A percentile compares a stretch with the other conserved stretches of the same genome.
Conservation (phyloP, 2,797 vertebrate genomes). For the Brotula barbata region DNA sequence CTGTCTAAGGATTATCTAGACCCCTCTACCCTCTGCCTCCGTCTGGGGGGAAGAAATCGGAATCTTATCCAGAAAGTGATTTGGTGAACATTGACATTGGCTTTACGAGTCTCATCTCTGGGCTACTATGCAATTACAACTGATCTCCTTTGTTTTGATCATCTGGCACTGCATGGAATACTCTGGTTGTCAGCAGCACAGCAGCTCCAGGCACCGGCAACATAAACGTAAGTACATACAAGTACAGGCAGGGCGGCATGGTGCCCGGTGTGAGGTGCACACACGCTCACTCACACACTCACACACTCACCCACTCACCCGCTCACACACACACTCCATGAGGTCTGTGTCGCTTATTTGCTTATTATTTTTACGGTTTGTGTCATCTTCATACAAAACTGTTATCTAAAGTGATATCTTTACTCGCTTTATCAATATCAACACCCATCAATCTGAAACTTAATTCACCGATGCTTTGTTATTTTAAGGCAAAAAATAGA, state of each 20-base stretch:
- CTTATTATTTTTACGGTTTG: neutral
- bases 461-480: too few species aligned
- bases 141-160: slow-evolving; percentile 97
- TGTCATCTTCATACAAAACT: neutral
- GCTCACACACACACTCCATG: neutral
- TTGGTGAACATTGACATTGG: slow-evolving; percentile 80
- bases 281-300: neutral
- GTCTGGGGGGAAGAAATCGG: slow-evolving; percentile 51
- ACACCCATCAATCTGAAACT: too few species aligned
- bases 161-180: slow-evolving; percentile 99
- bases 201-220: slow-evolving; percentile 91
- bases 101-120: slow-evolving; percentile 83
- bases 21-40: slow-evolving; percentile 45
- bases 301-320: neutral
- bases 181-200: slow-evolving; percentile 93
- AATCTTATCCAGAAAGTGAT: slow-evolving; percentile 53
- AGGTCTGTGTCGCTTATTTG: neutral
- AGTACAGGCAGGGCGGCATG: slow-evolving; percentile 10
- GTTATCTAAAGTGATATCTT: too few species aligned
- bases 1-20: slow-evolving; percentile 68
- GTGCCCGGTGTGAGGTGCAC: slow-evolving; percentile 9
- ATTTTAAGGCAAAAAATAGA: too few species aligned
- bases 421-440: too few species aligned
- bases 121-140: slow-evolving; percentile 99
- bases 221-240: slow-evolving; percentile 91